Evolutionary conservation across 1,140 invertebrate species (phyloP).

Genomic region (Ceratina australensis): DNA sequence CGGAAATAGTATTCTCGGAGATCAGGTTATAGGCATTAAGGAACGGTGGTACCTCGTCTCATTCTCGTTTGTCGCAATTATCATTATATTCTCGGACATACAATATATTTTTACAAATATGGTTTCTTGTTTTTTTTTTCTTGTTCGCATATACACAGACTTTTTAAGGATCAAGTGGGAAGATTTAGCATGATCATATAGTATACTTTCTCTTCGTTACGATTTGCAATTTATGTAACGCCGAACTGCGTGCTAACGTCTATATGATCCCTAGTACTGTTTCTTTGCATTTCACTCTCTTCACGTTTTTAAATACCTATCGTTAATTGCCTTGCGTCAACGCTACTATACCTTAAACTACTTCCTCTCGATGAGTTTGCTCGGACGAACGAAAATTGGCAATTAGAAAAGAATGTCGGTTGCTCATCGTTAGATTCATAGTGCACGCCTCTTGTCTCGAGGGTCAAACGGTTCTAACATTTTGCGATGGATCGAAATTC

Average conservation of each 20-base stretch:
- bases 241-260: not conserved
- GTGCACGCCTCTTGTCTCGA: no score
- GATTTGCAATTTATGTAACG: conserved; percentile 5
- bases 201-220: not conserved
- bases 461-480: no score
- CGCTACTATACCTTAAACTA: not conserved
- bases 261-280: conserved; percentile 32
- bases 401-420: not conserved
- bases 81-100: conserved; percentile 61
- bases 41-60: not conserved
- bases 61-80: conserved; percentile 24
- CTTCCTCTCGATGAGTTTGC: not conserved
- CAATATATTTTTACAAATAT: conserved; percentile 66
- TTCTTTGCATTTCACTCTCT: not conserved
- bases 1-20: no score
- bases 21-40: not conserved
- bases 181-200: conserved; percentile 6
- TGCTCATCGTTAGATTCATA: no score
- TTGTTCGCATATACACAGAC: conserved; percentile 41
- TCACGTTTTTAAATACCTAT: not conserved
- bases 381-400: not conserved
- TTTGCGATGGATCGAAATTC: not conserved
- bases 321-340: not conserved
- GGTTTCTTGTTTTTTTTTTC: conserved; percentile 27
- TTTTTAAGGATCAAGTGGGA: conserved; percentile 22